phyloP scores from a whole-genome alignment of 1,140 invertebrate genomes.

The Limonius californicus region DNA sequence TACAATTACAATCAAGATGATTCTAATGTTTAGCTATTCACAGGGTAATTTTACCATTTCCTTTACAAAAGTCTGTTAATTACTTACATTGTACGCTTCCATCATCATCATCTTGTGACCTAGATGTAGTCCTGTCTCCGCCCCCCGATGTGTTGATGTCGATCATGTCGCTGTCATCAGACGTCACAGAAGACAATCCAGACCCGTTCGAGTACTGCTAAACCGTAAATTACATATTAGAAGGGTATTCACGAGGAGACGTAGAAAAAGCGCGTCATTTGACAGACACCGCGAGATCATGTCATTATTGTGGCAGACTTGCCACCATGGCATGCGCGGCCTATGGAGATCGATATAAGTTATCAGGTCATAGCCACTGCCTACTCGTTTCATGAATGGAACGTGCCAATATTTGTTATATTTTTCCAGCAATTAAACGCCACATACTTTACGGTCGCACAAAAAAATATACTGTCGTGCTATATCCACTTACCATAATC shows the following conservation, averaged over 20 bases:
- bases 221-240: constrained; percentile 10
- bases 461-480: too few relatives aligned
- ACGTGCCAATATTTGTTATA: not conserved
- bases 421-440: too few relatives aligned
- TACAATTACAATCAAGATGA: too few relatives aligned
- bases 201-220: constrained; percentile 38
- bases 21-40: too few relatives aligned
- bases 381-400: not conserved
- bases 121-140: constrained; percentile 43
- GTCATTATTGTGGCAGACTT: not conserved
- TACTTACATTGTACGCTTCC: constrained; percentile 12
- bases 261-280: not conserved
- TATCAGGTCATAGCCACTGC: not conserved
- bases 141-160: constrained; percentile 56
- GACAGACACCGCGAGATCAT: constrained; percentile 24
- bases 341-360: constrained; percentile 10
- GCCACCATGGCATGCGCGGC: not conserved
- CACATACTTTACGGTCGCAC: too few relatives aligned
- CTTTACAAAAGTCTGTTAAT: too few relatives aligned
- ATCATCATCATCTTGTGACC: constrained; percentile 44
- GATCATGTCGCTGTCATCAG: constrained; percentile 60
- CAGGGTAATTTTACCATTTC: too few relatives aligned
- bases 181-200: constrained; percentile 41
- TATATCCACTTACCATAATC: too few relatives aligned
- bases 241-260: too few relatives aligned